Conservation (phyloP, 2,113 vertebrate species). For the Neotragus pygmaeus region DNA sequence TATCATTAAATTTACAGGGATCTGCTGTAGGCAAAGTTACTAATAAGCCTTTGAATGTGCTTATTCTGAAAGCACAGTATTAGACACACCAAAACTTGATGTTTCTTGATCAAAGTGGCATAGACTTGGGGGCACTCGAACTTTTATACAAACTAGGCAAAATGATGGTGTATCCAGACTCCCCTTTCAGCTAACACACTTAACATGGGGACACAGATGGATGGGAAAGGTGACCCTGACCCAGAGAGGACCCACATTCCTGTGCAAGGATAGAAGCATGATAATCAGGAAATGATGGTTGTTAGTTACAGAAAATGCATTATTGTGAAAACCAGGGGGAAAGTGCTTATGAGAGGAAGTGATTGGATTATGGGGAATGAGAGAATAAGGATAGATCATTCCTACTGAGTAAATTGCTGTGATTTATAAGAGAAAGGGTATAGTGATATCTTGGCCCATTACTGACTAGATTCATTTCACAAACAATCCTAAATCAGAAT, state of each 20-base stretch:
- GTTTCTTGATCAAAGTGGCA: slow-evolving; percentile 47
- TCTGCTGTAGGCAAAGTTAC: neutral
- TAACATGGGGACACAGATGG: slow-evolving; percentile 84
- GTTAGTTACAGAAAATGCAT: slow-evolving; percentile 99
- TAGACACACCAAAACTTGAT: neutral
- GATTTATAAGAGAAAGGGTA: slow-evolving; percentile 95
- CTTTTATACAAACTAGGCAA: slow-evolving; percentile 78
- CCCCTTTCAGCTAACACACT: slow-evolving; percentile 79
- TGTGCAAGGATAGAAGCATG: slow-evolving; percentile 96
- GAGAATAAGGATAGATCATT: slow-evolving; percentile 84
- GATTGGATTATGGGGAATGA: slow-evolving; percentile 92
- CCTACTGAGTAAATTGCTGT: slow-evolving; percentile 93
- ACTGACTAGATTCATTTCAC: slow-evolving; percentile 90
- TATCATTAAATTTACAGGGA: neutral
- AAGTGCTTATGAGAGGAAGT: slow-evolving; percentile 94
- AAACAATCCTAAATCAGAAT: slow-evolving; percentile 92
- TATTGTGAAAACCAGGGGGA: slow-evolving; percentile 89
- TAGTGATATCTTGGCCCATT: slow-evolving; percentile 83
- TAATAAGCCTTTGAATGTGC: slow-evolving; percentile 40
- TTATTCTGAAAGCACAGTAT: slow-evolving; percentile 27
- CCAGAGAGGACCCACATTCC: slow-evolving; percentile 92
- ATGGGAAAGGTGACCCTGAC: slow-evolving; percentile 87
- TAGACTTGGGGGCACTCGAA: slow-evolving; percentile 40
- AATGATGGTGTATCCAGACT: slow-evolving; percentile 94
- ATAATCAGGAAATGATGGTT: slow-evolving; percentile 99